These are phyloP conservation scores for Odocoileus virginianus DNA, from an alignment of 2,113 vertebrate species.

Conservation along the genomic window DNA sequence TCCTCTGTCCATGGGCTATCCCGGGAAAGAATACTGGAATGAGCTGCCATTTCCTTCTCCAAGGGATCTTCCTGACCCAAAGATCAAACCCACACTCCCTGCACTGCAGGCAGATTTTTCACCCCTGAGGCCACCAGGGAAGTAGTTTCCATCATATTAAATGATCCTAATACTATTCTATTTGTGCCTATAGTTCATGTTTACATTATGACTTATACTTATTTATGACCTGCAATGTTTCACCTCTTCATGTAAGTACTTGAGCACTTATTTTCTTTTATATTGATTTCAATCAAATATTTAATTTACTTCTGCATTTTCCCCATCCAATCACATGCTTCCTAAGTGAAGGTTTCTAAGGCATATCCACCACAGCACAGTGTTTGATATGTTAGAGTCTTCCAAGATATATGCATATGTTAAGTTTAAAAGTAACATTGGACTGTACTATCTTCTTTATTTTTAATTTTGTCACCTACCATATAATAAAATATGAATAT, in stretches of 20 bases:
- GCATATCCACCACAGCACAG: accelerated
- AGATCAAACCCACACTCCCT: not conserved
- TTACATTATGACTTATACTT: not conserved
- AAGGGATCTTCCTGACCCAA: not conserved
- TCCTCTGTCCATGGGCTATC: not conserved
- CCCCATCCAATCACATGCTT: not conserved
- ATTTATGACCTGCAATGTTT: not conserved
- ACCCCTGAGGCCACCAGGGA: not conserved
- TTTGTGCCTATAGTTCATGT: not conserved
- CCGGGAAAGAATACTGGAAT: not conserved
- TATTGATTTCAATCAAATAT: not conserved
- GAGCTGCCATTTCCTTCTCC: not conserved
- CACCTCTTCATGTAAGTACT: not conserved
- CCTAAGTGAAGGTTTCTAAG: not conserved
- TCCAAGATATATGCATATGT: not conserved
- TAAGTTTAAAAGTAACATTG: not conserved
- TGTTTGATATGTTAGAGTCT: not conserved
- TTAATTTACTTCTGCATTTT: not conserved
- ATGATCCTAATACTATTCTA: not conserved
- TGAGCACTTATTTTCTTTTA: accelerated
- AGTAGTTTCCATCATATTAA: not conserved
- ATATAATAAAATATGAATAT: not conserved
- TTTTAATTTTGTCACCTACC: not conserved
- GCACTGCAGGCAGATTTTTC: not conserved
- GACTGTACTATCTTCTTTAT: not conserved